Evolutionary conservation across 1,140 invertebrate genomes (phyloP), one percentile per base, ranked within the genome.

Genomic region (Cotesia vestalis): DNA sequence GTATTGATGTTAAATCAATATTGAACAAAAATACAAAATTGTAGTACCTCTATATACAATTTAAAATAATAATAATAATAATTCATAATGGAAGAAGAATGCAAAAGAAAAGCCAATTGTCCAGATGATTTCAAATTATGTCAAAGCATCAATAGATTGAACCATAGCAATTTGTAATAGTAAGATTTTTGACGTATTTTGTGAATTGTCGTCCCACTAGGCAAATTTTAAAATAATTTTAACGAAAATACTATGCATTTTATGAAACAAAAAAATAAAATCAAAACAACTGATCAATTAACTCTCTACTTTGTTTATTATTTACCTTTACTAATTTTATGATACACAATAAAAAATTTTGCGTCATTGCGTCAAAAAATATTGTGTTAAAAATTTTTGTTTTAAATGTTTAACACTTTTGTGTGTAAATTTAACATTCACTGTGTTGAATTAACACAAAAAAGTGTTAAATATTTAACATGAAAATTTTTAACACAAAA

Each of bases 251-350:
- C 76, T 79, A 77, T 76, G 76, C 73, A 80, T 80, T 80, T 73
- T 75, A 70, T 74, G 73, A 67, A 73, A 72, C 57, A 79, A 79
- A 62, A 59, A 76, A 80, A 79, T 79, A 80, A 80, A 80, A 80
- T 80, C 79, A 80, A 80, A 80, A 80, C 78, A 78, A 76, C 52
- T 75, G 69, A 78, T 76, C 70, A 53, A 75, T 36, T 35, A 64
- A 36, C 12, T 63, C 8, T 27, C 27, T 27, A 27, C 27, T 55
- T 12, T 35, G 8, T 66, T 6, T 20, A 60, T 72, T 66, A 4
- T 9, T 63, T 36, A 20, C 9, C 59, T 5, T 61, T 27, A 9
- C 2, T 38, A 38, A 35, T 27, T 34, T 46, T 9, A 40, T 9
- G 2, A 46, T 46, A 9, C n/a, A n/a, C n/a, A n/a, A n/a, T n/a